Base-by-base conservation (phyloP, 2,888 invertebrate genomes). In the Muschampia plurimacula region DNA sequence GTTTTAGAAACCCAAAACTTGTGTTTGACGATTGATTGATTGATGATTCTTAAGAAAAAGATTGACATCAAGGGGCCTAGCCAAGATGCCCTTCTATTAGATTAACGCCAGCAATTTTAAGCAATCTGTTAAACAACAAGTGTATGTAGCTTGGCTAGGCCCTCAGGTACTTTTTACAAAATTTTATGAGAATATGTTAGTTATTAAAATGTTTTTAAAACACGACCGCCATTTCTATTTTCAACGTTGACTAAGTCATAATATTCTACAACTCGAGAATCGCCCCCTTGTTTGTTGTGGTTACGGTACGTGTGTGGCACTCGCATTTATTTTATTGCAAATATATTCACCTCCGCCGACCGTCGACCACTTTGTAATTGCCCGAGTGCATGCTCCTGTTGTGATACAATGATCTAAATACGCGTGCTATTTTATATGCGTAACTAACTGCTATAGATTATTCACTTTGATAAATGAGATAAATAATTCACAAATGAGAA, bases 281-380 rank as follows among this genome's bases (percentile, higher is more conserved):
- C n/a, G 49, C 4, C 49, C 49, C 49, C 49, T 49, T 49, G n/a
- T 2, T 49, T n/a, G 49, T 49, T 49, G n/a, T n/a, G 49, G n/a
- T 49, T n/a, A 49, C 49, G 7, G 5, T 81, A 82, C 80, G 79
- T 82, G 81, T 80, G 77, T 82, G 80, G 82, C 76, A 76, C 80
- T 81, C 77, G 75, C 80, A 79, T 84, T 82, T 82, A 83, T 84
- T 84, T 84, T 81, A 85, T 86, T 84, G 82, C 81, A 81, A 80
- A 79, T 83, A 81, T 82, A 82, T 81, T 78, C 78, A 76, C 75
- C 65, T 75, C 75, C 69, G 74, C 10, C 52, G 60, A 73, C 69
- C 74, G 49, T 69, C 73, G 57, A 59, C 59, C 32, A 59, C 59
- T 32, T 28, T 32, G 69, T 67, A 67, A 62, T 55, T 44, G 36